Evolutionary conservation across 2,888 invertebrate species (phyloP), one percentile per base, ranked within the genome.

Genomic region (Thysanoteuthis rhombus): DNA sequence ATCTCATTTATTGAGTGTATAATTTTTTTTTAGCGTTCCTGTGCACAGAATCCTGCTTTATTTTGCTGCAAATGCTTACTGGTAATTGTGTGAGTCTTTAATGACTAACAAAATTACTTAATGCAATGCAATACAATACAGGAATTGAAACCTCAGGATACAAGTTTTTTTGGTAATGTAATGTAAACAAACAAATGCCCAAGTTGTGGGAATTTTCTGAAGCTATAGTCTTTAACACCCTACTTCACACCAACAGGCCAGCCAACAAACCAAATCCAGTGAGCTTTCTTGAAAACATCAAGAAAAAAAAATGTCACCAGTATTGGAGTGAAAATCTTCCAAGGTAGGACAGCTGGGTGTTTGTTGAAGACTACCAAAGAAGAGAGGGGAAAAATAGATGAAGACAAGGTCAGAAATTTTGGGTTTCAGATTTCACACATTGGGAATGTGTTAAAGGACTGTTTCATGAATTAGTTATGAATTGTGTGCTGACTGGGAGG

Each of bases 401-500:
- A 75, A 75, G 75, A 75, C 75, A 75, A 75, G 75, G 75, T 75
- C 75, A 75, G 75, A 36, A 75, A 75, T 75, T 75, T 75, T 0
- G n/a, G 75, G 75, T 75, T 75, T 75, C 75, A 75, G n/a, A 75
- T 75, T 75, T 75, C 75, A 36, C n/a, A 75, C 75, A 75, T 75
- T 75, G 75, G 36, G 75, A 75, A 75, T 75, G 75, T 75, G 75
- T 75, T 75, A 75, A 75, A 75, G 75, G 36, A 75, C 75, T 75
- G 75, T 75, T 75, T 75, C 75, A 75, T 75, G 75, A 75, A 75
- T 75, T 75, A 75, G 75, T 75, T 75, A 75, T 75, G 75, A 75
- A 75, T 75, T 75, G 75, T 75, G 75, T 75, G 75, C 75, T 75
- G 75, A 75, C 75, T 75, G 75, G 75, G 75, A 75, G 75, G 75